Conservation (phyloP, 2,888 invertebrate species). For the Auanema sp. region DNA sequence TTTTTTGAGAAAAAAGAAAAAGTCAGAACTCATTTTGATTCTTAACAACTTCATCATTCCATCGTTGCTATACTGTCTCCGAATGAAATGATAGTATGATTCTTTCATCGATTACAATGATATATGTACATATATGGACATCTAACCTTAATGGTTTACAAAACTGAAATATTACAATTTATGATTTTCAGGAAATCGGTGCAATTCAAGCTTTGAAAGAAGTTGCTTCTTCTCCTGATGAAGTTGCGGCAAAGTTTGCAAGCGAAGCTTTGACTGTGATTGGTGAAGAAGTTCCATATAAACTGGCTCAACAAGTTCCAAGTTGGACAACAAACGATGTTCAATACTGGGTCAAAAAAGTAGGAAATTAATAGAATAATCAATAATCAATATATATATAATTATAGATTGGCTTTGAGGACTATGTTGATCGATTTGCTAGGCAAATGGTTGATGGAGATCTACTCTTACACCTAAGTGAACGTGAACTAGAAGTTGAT, state of each 20-base stretch:
- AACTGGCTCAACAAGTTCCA: conserved; percentile 94
- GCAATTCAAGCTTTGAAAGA: conserved; percentile 92
- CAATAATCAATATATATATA: background rate
- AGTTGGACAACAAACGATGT: conserved; percentile 96
- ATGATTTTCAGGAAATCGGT: conserved; percentile 77
- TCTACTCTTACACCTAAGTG: conserved; percentile 84
- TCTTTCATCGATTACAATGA: conserved; percentile 15
- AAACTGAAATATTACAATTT: conserved; percentile 3
- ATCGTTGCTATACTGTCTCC: background rate
- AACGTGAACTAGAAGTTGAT: conserved; percentile 87
- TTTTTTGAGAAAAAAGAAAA: conserved; percentile 7
- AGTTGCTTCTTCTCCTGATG: conserved; percentile 95
- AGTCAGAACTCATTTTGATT: background rate
- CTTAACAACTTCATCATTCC: no score
- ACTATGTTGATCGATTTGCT: conserved; percentile 81
- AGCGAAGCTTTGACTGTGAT: conserved; percentile 72
- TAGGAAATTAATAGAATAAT: conserved; percentile 32
- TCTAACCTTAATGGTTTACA: background rate
- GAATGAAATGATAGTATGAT: conserved; percentile 22
- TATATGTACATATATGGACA: background rate
- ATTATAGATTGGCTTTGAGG: conserved; percentile 80
- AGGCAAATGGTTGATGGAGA: conserved; percentile 95
- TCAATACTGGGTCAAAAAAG: conserved; percentile 93
- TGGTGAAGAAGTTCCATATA: conserved; percentile 93
- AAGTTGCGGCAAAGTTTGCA: conserved; percentile 94